These are phyloP conservation scores for Andrena minutula DNA, from an alignment of 2,888 invertebrate species.

Conservation along the genomic window DNA sequence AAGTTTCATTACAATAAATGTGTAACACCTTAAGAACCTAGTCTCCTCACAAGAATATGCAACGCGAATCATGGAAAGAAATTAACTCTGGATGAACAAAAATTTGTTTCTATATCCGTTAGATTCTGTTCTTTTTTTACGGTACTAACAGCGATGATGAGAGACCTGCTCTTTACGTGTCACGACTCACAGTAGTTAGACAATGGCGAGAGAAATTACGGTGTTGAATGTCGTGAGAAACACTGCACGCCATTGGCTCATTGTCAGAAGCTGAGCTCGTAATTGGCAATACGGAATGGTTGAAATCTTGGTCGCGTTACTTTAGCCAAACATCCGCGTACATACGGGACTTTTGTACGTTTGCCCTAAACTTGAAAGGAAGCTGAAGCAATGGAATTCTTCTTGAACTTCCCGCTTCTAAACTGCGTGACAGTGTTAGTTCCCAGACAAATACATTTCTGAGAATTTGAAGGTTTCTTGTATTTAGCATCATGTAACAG, in stretches of 20 bases:
- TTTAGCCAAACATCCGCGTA: constrained; percentile 19
- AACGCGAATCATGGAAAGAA: not conserved
- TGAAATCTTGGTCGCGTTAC: constrained; percentile 38
- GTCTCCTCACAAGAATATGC: not conserved
- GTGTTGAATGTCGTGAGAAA: constrained; percentile 69
- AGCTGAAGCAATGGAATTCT: not conserved
- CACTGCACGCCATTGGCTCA: constrained; percentile 56
- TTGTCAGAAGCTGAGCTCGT: constrained; percentile 58
- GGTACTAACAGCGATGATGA: constrained; percentile 15
- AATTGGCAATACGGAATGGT: constrained; percentile 56
- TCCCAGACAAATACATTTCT: not conserved
- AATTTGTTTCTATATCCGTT: constrained; percentile 41
- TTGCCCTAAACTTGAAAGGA: not conserved
- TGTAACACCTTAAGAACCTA: not conserved
- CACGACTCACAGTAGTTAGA: constrained; percentile 52
- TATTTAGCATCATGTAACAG: not conserved
- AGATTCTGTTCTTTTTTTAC: constrained; percentile 7
- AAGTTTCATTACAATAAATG: too few relatives aligned
- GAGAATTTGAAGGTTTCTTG: not conserved
- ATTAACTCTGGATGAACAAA: not conserved
- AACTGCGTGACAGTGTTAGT: not conserved
- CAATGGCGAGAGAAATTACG: constrained; percentile 71
- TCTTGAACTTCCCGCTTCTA: not conserved
- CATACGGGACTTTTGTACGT: not conserved
- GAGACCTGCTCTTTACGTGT: constrained; percentile 46